Base-by-base conservation (phyloP, 2,888 invertebrate genomes). In the Pachliopta kotzebuea region DNA sequence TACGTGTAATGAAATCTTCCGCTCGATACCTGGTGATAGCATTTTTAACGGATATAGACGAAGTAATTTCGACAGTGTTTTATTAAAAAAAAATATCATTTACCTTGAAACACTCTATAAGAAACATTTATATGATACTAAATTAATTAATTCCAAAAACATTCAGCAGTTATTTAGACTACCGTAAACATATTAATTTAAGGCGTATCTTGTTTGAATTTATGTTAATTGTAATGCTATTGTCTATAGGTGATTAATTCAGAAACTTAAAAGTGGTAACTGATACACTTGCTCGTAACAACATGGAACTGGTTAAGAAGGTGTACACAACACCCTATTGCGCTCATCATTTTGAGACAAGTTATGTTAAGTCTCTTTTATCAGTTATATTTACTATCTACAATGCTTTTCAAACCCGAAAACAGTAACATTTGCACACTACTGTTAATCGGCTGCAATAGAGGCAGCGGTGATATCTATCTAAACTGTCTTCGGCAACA, bases 1-100 rank as follows among this genome's bases (percentile, higher is more conserved):
- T 91, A 90, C 87, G 86, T 84, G 89, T 91, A 91, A 91, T 91
- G 90, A 91, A 91, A 91, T 89, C 87, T 86, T 84, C 57, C 65
- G 65, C 57, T 65, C 61, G 53, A 61, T 65, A 65, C 49, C 65
- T 53, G 37, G 56, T 61, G 65, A 57, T 65, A 65, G 65, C 57
- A 53, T 3, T 61, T 65, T 65, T 65, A 61, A 61, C 49, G 17
- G 57, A 65, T 61, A 61, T 65, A 23, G 57, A 58, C 26, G 53
- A n/a, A 60, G n/a, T 42, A n/a, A 53, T 57, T 57, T 53, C 18
- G 53, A 57, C 21, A 6, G 37, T 45, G 2, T 54, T 42, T 42
- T 54, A 45, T 54, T 54, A 20, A 53, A 20, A 49, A 49, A 26
- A 26, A 26, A 26, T 4, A 3, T 26, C 26, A 26, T 26, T 26